phyloP scores from a whole-genome alignment of 2,888 invertebrate species.

The Caenorhabditis sinica region DNA sequence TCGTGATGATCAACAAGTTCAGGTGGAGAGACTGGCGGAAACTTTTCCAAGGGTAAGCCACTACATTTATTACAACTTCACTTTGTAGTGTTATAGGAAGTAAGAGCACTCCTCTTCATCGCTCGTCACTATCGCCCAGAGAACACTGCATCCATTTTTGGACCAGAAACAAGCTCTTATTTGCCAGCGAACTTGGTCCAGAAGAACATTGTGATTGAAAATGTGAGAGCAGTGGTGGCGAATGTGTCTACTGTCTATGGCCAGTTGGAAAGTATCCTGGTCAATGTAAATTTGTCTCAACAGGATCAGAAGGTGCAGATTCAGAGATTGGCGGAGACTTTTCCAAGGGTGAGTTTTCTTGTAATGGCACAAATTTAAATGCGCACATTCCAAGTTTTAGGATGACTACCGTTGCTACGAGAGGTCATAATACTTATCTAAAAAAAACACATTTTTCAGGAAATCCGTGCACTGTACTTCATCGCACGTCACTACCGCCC shows the following conservation, averaged over 20 bases:
- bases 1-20: neutral
- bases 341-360: conserved; percentile 1
- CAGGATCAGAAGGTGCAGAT: neutral
- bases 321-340: neutral
- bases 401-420: neutral
- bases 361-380: no score
- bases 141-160: neutral
- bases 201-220: conserved; percentile 1
- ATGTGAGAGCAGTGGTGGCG: conserved; percentile 12
- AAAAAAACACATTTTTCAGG: conserved; percentile 18
- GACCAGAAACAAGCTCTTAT: neutral
- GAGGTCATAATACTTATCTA: no score
- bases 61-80: no score
- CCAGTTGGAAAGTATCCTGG: neutral
- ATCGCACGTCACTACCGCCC: conserved; percentile 20
- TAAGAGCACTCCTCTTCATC: conserved; percentile 2
- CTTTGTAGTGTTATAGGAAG: no score
- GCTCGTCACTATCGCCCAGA: conserved; percentile 16
- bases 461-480: conserved; percentile 6
- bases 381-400: no score
- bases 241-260: neutral
- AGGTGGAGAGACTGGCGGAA: neutral
- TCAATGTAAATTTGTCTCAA: neutral
- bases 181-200: neutral
- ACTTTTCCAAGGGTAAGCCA: conserved; percentile 5